Evolutionary conservation across 2,888 invertebrate species (phyloP).

Genomic region (Sminthurides aquaticus): DNA sequence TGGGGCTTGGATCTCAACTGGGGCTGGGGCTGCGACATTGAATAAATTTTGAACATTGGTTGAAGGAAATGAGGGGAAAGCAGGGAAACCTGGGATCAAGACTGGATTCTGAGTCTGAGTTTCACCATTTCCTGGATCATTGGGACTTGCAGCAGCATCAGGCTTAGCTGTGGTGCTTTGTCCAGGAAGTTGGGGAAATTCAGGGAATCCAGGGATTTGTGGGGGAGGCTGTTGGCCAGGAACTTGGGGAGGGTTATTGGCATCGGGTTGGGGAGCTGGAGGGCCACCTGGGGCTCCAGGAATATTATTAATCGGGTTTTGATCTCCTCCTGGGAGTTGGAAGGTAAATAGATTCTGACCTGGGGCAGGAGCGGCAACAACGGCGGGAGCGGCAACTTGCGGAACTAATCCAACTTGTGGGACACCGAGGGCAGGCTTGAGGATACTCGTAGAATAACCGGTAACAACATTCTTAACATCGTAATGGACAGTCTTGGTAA

Average conservation of each 20-base stretch:
- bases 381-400: slow-evolving; percentile 15
- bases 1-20: slow-evolving; percentile 21
- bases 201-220: not conserved
- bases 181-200: not conserved
- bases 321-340: not conserved
- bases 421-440: slow-evolving; percentile 45
- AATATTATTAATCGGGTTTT: not conserved
- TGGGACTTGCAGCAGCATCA: not conserved
- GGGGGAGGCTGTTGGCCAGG: slow-evolving; percentile 9
- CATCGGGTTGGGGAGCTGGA: slow-evolving; percentile 7
- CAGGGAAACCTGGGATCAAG: slow-evolving; percentile 15
- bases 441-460: slow-evolving; percentile 45
- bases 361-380: slow-evolving; percentile 22
- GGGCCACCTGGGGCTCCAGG: slow-evolving; percentile 13
- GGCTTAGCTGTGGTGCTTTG: slow-evolving; percentile 4
- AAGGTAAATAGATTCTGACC: slow-evolving; percentile 6
- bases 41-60: not conserved
- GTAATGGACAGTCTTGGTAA: slow-evolving; percentile 44
- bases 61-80: slow-evolving; percentile 9
- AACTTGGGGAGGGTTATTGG: slow-evolving; percentile 2
- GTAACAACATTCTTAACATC: slow-evolving; percentile 46
- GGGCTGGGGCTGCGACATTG: slow-evolving; percentile 16
- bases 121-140: slow-evolving; percentile 1
- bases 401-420: slow-evolving; percentile 12
- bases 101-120: not conserved